Percentiles rank a stretch among this genome's conserved stretches.
These are phyloP conservation scores for Thaleichthys pacificus DNA, from an alignment of 2,797 vertebrate species.

Conservation along the genomic window DNA sequence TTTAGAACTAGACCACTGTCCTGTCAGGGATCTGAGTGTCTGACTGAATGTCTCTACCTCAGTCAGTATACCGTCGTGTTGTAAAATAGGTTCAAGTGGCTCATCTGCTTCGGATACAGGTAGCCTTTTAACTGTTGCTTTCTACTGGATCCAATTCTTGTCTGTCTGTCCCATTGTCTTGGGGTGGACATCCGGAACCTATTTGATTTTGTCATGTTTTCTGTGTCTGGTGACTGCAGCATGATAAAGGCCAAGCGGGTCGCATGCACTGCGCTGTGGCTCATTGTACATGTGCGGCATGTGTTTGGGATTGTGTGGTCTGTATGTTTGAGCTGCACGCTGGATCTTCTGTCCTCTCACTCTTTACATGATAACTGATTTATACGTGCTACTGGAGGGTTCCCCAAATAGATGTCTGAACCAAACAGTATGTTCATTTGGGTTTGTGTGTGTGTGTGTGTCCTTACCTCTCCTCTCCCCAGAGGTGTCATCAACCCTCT, in stretches of 20 bases:
- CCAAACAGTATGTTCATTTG: not conserved
- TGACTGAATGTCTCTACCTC: not conserved
- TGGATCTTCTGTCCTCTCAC: not conserved
- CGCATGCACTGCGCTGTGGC: not conserved
- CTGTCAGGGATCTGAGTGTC: not conserved
- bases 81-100: conserved; percentile 71
- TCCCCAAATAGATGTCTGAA: too few species aligned
- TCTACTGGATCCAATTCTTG: conserved; percentile 43
- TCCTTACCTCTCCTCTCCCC: conserved; percentile 17
- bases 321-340: not conserved
- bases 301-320: not conserved
- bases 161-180: not conserved
- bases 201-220: conserved; percentile 5
- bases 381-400: too few species aligned
- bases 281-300: not conserved
- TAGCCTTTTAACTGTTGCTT: conserved; percentile 57
- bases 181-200: not conserved
- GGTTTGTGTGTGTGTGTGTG: conserved; percentile 14
- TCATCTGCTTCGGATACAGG: conserved; percentile 78
- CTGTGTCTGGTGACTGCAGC: conserved; percentile 42
- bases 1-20: conserved; percentile 1
- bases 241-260: conserved; percentile 26
- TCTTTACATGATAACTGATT: not conserved
- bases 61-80: conserved; percentile 17
- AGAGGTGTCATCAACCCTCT: conserved; percentile 95